These are phyloP conservation scores for Acanthurus lineatus DNA, from an alignment of 2,797 vertebrate species.

Conservation along the genomic window DNA sequence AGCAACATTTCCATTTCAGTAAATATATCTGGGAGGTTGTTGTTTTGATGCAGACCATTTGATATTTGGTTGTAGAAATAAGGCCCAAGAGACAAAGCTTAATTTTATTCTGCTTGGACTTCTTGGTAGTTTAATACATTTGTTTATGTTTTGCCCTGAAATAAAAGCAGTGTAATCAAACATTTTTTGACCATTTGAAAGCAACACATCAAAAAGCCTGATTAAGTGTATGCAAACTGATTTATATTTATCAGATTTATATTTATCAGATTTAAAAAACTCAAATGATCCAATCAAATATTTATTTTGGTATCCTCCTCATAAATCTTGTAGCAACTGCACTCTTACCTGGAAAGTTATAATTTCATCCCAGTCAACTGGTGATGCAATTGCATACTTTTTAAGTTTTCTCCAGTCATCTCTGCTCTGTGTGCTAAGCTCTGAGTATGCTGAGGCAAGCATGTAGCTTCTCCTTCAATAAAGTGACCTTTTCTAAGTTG, in stretches of 20 bases:
- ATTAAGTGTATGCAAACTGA: too few relatives aligned
- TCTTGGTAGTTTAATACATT: neutral
- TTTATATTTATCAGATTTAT: neutral
- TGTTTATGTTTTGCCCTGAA: neutral
- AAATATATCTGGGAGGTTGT: neutral
- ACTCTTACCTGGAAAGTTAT: neutral
- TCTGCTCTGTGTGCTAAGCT: constrained; percentile 33
- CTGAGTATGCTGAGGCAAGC: constrained; percentile 44
- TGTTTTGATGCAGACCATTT: neutral
- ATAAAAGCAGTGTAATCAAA: neutral
- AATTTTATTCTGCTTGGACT: too few relatives aligned
- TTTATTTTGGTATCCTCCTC: neutral
- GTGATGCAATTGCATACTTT: neutral
- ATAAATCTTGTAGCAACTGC: neutral
- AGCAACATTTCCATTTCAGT: neutral
- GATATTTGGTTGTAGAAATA: neutral
- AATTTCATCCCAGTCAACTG: neutral
- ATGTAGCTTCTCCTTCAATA: constrained; percentile 52
- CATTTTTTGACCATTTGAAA: neutral
- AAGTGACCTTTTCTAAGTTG: constrained; percentile 72
- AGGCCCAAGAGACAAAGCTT: neutral
- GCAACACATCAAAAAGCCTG: neutral
- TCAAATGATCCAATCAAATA: neutral
- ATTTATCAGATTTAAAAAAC: neutral
- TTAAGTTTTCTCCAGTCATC: constrained; percentile 21